These are phyloP conservation scores for Rousettus leschenaultii DNA, from an alignment of 2,113 vertebrate genomes.

Conservation along the genomic window DNA sequence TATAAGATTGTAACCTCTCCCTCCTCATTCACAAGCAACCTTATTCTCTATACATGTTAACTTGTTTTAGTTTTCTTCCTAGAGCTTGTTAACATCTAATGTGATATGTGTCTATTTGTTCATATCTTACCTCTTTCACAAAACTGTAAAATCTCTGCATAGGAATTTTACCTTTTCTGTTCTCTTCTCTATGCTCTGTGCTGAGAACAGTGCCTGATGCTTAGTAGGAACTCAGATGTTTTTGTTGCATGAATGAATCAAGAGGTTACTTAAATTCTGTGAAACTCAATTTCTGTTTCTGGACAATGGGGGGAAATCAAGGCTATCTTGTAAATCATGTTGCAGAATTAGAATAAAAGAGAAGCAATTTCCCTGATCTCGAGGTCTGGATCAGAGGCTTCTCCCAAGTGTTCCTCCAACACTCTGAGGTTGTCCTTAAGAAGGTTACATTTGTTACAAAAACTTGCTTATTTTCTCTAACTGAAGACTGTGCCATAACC, in stretches of 20 bases:
- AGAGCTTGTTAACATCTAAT: not conserved
- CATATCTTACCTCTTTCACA: not conserved
- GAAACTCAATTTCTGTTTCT: not conserved
- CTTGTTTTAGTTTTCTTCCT: not conserved
- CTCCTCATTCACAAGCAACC: too few relatives aligned
- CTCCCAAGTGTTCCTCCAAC: not conserved
- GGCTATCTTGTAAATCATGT: not conserved
- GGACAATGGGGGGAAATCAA: not conserved
- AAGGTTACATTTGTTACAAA: not conserved
- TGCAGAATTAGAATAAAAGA: not conserved
- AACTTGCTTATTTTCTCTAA: not conserved
- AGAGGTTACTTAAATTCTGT: not conserved
- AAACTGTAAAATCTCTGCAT: not conserved
- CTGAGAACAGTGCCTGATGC: not conserved
- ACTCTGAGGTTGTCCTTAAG: not conserved
- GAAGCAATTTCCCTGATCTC: not conserved
- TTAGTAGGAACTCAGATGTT: not conserved
- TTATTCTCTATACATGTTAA: not conserved
- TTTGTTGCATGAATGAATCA: not conserved
- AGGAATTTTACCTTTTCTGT: not conserved
- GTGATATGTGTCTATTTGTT: not conserved
- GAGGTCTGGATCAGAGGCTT: not conserved
- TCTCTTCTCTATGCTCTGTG: not conserved
- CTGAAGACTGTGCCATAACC: not conserved
- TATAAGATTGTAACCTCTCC: not conserved